Percentiles rank a stretch among this genome's conserved stretches.
These are phyloP conservation scores for Diploscapter pachys DNA, from an alignment of 1,140 invertebrate genomes.

Conservation along the genomic window DNA sequence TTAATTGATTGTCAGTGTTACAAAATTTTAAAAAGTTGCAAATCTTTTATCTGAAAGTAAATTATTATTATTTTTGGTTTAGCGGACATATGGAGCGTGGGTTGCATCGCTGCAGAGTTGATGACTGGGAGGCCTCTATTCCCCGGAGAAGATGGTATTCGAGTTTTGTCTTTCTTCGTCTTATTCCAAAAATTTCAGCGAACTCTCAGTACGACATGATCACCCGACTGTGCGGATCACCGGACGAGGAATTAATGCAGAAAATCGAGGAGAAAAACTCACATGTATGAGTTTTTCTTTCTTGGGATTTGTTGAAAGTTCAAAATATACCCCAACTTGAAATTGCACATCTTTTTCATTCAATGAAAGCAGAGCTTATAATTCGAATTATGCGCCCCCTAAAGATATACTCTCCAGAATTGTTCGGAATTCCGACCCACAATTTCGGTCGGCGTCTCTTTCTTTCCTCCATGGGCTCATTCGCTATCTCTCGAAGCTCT, in stretches of 20 bases:
- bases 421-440: too few species aligned
- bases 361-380: too few species aligned
- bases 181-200: slow-evolving; percentile 29
- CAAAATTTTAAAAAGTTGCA: background rate
- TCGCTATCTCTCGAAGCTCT: too few species aligned
- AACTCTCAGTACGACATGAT: slow-evolving; percentile 53
- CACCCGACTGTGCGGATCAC: slow-evolving; percentile 49
- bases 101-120: slow-evolving; percentile 96
- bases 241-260: slow-evolving; percentile 43
- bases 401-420: too few species aligned
- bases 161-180: background rate
- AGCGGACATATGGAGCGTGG: slow-evolving; percentile 92
- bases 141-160: slow-evolving; percentile 78
- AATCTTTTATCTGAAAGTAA: background rate
- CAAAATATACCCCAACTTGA: too few species aligned
- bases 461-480: too few species aligned
- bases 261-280: slow-evolving; percentile 44
- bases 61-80: background rate
- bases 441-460: too few species aligned
- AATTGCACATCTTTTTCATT: too few species aligned
- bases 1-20: too few species aligned
- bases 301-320: too few species aligned
- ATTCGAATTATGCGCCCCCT: too few species aligned
- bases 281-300: too few species aligned
- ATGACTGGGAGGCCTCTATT: slow-evolving; percentile 90